Conservation (phyloP, 2,113 vertebrate genomes). For the Cheilinus undulatus region DNA sequence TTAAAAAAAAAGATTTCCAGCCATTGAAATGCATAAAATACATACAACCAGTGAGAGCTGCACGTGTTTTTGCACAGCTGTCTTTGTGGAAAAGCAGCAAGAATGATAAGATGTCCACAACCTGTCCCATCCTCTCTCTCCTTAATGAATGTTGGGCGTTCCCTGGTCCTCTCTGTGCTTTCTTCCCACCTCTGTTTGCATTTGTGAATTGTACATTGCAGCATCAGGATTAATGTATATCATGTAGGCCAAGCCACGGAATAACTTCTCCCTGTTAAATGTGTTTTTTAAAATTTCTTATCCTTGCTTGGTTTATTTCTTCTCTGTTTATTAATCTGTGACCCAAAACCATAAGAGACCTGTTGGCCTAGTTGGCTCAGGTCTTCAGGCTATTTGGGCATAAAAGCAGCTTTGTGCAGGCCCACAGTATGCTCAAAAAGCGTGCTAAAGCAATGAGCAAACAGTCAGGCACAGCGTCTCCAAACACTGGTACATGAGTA, state of each 20-base stretch:
- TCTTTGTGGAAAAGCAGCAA: slow-evolving; percentile 18
- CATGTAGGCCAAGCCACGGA: background rate
- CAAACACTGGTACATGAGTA: too few species aligned
- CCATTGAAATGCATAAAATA: background rate
- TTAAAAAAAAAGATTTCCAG: slow-evolving; percentile 1
- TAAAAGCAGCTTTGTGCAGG: slow-evolving; percentile 66
- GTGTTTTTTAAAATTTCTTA: background rate
- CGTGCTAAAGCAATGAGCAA: slow-evolving; percentile 8
- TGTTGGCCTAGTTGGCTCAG: slow-evolving; percentile 20
- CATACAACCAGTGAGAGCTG: too few species aligned
- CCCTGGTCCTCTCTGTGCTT: background rate
- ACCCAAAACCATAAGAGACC: slow-evolving; percentile 33
- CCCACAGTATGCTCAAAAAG: slow-evolving; percentile 36
- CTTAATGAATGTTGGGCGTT: slow-evolving; percentile 14
- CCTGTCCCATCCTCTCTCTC: background rate
- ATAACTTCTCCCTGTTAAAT: background rate
- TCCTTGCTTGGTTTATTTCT: background rate
- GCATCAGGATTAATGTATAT: background rate
- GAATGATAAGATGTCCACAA: slow-evolving; percentile 39
- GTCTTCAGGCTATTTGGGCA: slow-evolving; percentile 45
- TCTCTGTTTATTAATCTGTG: slow-evolving; percentile 24
- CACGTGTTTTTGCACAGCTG: too few species aligned
- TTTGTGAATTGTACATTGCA: background rate
- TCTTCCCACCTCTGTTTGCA: background rate
- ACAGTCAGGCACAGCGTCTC: slow-evolving; percentile 9